Base-by-base conservation (phyloP, 2,888 invertebrate species). In the Drosophila subquinaria region DNA sequence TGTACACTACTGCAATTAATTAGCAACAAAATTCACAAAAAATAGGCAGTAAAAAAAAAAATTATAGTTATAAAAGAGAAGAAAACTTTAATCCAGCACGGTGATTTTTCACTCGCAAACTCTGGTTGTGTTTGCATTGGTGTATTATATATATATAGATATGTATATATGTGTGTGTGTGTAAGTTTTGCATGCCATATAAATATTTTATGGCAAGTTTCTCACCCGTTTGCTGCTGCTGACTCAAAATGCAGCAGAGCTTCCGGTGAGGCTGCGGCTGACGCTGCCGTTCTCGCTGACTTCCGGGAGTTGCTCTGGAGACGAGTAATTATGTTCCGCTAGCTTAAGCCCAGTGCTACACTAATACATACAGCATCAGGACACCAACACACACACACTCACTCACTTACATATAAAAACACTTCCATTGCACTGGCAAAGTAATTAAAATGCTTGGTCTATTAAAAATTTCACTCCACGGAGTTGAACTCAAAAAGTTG, bases 361-460 rank as follows among this genome's bases (percentile, higher is more conserved):
- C 51, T 61, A 72, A 55, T 27, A 48, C 57, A 47, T 20, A 48
- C 57, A 47, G 23, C 23, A 20, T 20, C 61, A 38, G 50, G n/a
- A 55, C 40, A 40, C 15, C 9, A 15, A 15, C 8, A 40, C 17
- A 42, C 2, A 40, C 5, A 36, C 48, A 60, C 20, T 40, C 52
- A 35, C 51, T 51, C 50, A 50, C 10, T 23, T 38, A 56, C n/a
- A 45, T 38, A 20, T 23, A 30, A 30, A 27, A 30, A 45, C 55
- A 36, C 42, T 4, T 13, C 48, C 20, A 47, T 23, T 47, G 51
- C 51, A 57, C 79, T 75, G 65, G 73, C 67, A 87, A 87, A 86
- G 90, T 86, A 86, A 86, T 87, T 87, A 87, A 87, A 87, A 89
- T 71, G 86, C 86, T 90, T 90, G 89, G 89, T 83, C 86, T 84